A percentile compares a stretch with the other conserved stretches of the same genome.
Conservation (phyloP, 2,797 vertebrate species). For the Eutrigla gurnardus region DNA sequence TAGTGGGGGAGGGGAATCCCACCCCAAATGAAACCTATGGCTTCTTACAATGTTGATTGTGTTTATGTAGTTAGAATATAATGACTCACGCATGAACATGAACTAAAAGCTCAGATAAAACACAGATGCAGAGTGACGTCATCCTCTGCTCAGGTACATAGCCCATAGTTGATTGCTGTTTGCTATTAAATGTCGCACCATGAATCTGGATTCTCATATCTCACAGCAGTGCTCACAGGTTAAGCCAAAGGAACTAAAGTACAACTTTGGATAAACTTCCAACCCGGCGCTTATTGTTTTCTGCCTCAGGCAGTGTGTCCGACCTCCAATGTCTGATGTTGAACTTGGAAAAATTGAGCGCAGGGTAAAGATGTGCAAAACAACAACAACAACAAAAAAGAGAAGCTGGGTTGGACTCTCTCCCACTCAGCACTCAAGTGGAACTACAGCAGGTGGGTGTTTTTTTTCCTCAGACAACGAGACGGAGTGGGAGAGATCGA, state of each 20-base stretch:
- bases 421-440: constrained; percentile 66
- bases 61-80: background rate
- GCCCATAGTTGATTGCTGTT: background rate
- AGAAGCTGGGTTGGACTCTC: constrained; percentile 51
- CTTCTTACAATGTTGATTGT: background rate
- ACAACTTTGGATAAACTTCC: constrained; percentile 47
- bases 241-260: constrained; percentile 30
- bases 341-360: constrained; percentile 50
- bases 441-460: constrained; percentile 60
- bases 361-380: constrained; percentile 26
- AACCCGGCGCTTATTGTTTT: constrained; percentile 32
- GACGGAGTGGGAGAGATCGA: constrained; percentile 5
- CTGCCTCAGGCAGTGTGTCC: constrained; percentile 56
- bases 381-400: constrained; percentile 18
- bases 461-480: constrained; percentile 32
- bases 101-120: too few species aligned
- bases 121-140: background rate
- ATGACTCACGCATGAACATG: too few species aligned
- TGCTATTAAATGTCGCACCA: background rate
- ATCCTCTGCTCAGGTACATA: background rate
- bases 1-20: background rate
- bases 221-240: constrained; percentile 12
- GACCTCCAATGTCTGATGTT: constrained; percentile 54
- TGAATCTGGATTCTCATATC: constrained; percentile 14
- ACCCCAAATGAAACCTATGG: background rate